Evolutionary conservation across 2,888 invertebrate species (phyloP), one percentile per base, ranked within the genome.

Genomic region (Rhimphoctona megacephalus): DNA sequence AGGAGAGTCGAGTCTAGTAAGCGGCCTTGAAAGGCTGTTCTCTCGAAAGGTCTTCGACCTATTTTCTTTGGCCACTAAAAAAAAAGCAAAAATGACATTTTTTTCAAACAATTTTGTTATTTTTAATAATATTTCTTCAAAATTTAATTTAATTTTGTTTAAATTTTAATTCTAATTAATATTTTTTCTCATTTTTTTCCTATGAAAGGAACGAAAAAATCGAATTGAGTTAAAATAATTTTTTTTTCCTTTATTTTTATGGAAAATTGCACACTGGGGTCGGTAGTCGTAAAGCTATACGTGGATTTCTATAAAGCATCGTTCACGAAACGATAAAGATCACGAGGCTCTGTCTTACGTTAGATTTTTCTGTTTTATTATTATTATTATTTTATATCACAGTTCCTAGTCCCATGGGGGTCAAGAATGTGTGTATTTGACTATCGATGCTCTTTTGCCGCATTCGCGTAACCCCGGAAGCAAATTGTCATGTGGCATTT

Each of bases 11-110:
- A 82, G 67, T 87, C 80, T 80, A 83, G 78, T 79, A 81, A 66
- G 78, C 86, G 90, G 85, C 91, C 91, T 91, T 91, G 90, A 89
- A 89, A 91, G 90, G 91, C 87, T 90, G 81, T 69, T 81, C 80
- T 88, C 84, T 33, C 19, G 8, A 39, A 49, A 36, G 85, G 74
- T 79, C 79, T 69, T 54, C 54, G 82, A 82, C 82, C 82, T 19
- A 43, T 64, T 85, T 43, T 22, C 22, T 36, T 22, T n/a, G 11
- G 0, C 5, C 0, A 46, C 4, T 0, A 39, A 33, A 64, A 64
- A 64, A 64, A 64, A 30, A 64, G 1, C 6, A n/a, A 66, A 66
- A n/a, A 36, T 0, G 3, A 2, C 2, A 17, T 17, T 14, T 46
- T 46, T 17, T 14, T 46, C 14, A 17, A 14, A 0, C 17, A 46